Base-by-base conservation (phyloP, 2,113 vertebrate species). In the Speoplatyrhinus poulsoni region DNA sequence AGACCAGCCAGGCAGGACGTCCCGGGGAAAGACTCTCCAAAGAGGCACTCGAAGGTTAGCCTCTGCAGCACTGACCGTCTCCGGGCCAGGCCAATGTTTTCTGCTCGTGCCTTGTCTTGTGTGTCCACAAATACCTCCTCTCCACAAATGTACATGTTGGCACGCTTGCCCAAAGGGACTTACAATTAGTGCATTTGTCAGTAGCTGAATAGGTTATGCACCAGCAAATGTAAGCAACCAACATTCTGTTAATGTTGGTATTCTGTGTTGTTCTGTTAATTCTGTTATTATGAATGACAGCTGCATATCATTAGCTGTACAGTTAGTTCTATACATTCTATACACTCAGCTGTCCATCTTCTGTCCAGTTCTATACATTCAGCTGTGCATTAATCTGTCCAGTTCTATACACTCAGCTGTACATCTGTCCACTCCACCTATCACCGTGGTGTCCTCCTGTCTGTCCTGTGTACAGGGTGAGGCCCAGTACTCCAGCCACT, bases 401-500 rank as follows among this genome's bases (percentile, higher is more conserved):
- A 41, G 4, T 19, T 19, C 19, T 19, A 19, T 67, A 9, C n/a
- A 54, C 52, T n/a, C 6, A 6, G 7, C 52, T 53, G 4, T 17
- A 3, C 48, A 13, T 17, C 63, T 49, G 12, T 32, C 50, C 56
- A 63, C 55, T 71, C 63, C 55, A 58, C 55, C 9, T 19, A 46
- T 62, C 26, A 1, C 59, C 36, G 53, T 32, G 59, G 16, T 58
- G 12, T 69, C 13, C 73, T 9, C 63, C 49, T 41, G 55, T 36
- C 61, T 69, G 56, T 69, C 17, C 26, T 66, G 36, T 62, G 3
- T 16, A 3, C 87, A 98, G 96, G 93, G 93, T 0, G 96, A 98
- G 48, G 75, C 93, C 3, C 95, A 93, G 41, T 97, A 96, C 81
- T 98, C 95, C 10, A 98, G 96, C 82, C 95, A 96, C 82, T 98